Conservation (phyloP, 37 sponge, comb jelly and placozoan genomes). For the Ephydatia muelleri region DNA sequence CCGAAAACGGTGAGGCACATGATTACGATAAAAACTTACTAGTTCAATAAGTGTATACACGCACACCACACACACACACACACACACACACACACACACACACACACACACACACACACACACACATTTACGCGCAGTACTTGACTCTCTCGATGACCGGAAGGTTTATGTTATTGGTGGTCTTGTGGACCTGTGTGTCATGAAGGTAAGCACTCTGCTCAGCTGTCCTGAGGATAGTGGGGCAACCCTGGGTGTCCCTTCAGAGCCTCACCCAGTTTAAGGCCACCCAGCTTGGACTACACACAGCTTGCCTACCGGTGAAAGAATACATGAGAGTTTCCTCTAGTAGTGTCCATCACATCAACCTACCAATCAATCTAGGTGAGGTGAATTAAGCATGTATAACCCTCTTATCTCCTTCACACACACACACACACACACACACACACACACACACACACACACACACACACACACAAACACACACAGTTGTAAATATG, state of each 20-base stretch:
- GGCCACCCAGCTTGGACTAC: slow-evolving; percentile 1
- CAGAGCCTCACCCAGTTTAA: slow-evolving; percentile 14
- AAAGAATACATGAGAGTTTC: background rate
- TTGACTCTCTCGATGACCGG: background rate
- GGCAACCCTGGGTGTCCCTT: background rate
- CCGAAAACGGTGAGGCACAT: background rate
- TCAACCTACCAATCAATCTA: slow-evolving; percentile 19
- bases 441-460: background rate
- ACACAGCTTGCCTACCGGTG: slow-evolving; percentile 14
- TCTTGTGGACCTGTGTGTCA: background rate
- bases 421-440: background rate
- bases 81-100: slow-evolving; percentile 18
- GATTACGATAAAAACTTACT: background rate
- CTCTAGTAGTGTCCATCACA: background rate
- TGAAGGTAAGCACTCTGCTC: no score
- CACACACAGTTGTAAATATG: slow-evolving; percentile 8
- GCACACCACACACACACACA: slow-evolving; percentile 14
- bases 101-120: slow-evolving; percentile 15
- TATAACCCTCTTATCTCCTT: background rate
- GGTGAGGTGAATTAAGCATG: background rate
- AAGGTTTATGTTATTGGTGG: background rate
- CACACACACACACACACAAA: no score
- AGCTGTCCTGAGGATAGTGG: no score
- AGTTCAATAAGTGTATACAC: background rate
- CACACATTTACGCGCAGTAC: slow-evolving; percentile 4